phyloP scores from a whole-genome alignment of 1,140 invertebrate genomes.

The Drosophila jambulina region DNA sequence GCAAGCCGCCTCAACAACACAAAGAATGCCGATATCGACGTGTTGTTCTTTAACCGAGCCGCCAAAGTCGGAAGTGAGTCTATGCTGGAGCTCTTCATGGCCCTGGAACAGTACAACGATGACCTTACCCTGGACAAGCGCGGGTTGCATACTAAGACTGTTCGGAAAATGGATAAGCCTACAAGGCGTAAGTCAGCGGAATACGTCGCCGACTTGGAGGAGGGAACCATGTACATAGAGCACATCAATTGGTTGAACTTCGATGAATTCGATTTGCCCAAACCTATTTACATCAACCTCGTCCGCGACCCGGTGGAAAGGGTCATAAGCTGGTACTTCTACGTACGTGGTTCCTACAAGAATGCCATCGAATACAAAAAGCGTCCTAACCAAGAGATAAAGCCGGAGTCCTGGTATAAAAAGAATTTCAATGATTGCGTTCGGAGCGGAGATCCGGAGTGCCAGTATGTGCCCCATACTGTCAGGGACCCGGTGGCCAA shows the following conservation, averaged over 20 bases:
- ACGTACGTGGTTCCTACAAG: constrained; percentile 93
- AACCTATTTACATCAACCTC: constrained; percentile 95
- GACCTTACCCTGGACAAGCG: constrained; percentile 71
- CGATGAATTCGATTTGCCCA: constrained; percentile 90
- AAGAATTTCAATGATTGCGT: constrained; percentile 96
- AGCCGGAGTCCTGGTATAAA: constrained; percentile 93
- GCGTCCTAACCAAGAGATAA: constrained; percentile 92
- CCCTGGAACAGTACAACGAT: constrained; percentile 80
- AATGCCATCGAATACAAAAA: constrained; percentile 94
- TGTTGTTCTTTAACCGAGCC: constrained; percentile 93
- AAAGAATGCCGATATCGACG: constrained; percentile 86
- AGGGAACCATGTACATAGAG: constrained; percentile 70
- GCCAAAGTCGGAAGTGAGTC: constrained; percentile 95
- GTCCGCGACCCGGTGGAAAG: constrained; percentile 95
- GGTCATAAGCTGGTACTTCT: constrained; percentile 95
- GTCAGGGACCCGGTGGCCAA: constrained; percentile 91
- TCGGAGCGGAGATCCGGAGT: constrained; percentile 93
- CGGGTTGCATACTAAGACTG: constrained; percentile 23
- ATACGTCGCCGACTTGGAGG: constrained; percentile 46
- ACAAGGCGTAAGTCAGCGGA: constrained; percentile 46
- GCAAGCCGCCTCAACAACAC: constrained; percentile 91
- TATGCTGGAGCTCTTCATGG: constrained; percentile 92
- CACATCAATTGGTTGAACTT: constrained; percentile 86
- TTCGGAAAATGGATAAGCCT: constrained; percentile 30
- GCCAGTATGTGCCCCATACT: constrained; percentile 92